phyloP scores from a whole-genome alignment of 2,888 invertebrate genomes.

The Pyrocoelia pectoralis region DNA sequence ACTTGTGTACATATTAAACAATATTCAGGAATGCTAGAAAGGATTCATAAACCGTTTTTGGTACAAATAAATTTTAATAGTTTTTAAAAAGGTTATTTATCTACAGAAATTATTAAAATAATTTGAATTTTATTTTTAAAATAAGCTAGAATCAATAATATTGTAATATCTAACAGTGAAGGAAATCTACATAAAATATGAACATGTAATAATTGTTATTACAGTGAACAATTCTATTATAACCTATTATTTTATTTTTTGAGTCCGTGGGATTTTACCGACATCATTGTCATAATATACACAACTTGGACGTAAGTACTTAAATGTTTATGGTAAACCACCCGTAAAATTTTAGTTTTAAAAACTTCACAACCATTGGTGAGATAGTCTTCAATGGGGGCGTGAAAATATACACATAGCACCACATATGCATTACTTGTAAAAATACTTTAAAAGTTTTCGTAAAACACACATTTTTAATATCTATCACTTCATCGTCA shows the following conservation, averaged over 20 bases:
- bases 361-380: slow-evolving; percentile 26
- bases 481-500: slow-evolving; percentile 17
- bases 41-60: slow-evolving; percentile 11
- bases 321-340: background rate
- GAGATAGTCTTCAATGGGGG: slow-evolving; percentile 17
- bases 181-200: slow-evolving; percentile 36
- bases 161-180: slow-evolving; percentile 33
- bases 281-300: slow-evolving; percentile 27
- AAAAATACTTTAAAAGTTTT: slow-evolving; percentile 21
- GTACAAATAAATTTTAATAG: slow-evolving; percentile 24
- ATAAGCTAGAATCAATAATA: slow-evolving; percentile 15
- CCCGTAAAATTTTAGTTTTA: background rate
- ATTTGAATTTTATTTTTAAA: slow-evolving; percentile 1
- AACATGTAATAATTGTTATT: slow-evolving; percentile 36
- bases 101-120: slow-evolving; percentile 13
- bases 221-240: slow-evolving; percentile 35
- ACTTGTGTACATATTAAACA: slow-evolving; percentile 5
- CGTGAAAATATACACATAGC: slow-evolving; percentile 28
- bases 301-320: slow-evolving; percentile 30
- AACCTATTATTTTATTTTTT: slow-evolving; percentile 28
- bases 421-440: slow-evolving; percentile 30
- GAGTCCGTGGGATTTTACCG: slow-evolving; percentile 17
- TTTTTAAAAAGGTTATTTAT: slow-evolving; percentile 31
- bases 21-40: background rate
- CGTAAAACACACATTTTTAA: slow-evolving; percentile 20